A percentile compares a stretch with the other conserved stretches of the same genome.
phyloP scores from a whole-genome alignment of 1,140 invertebrate genomes.

The Eriocheir sinensis region DNA sequence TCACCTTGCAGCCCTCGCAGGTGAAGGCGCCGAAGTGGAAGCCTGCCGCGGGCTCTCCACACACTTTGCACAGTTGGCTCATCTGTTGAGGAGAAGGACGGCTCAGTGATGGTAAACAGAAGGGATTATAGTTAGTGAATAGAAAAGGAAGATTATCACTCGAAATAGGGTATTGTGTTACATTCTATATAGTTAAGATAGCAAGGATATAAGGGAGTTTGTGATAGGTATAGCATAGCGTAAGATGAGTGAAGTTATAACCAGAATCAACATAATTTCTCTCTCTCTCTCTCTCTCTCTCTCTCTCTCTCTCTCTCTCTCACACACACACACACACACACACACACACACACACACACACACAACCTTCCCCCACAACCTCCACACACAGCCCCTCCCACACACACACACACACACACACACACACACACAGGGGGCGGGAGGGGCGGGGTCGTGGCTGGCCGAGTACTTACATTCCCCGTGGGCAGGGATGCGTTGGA shows the following conservation, averaged over 20 bases:
- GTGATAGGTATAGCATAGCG: too few species aligned
- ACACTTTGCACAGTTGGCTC: conserved; percentile 72
- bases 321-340: neutral
- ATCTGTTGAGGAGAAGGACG: conserved; percentile 43
- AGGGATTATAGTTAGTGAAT: neutral
- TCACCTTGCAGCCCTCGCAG: conserved; percentile 70
- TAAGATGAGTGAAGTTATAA: too few species aligned
- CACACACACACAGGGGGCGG: neutral
- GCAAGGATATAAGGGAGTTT: neutral
- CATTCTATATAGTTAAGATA: too few species aligned
- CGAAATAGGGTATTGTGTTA: neutral
- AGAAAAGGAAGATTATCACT: neutral
- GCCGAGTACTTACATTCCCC: neutral
- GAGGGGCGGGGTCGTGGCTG: neutral
- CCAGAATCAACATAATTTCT: neutral
- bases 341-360: neutral
- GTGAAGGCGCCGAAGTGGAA: conserved; percentile 75
- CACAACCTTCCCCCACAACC: conserved; percentile 6
- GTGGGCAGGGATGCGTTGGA: neutral
- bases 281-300: neutral
- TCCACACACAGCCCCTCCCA: neutral
- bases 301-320: too few species aligned
- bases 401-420: conserved; percentile 8
- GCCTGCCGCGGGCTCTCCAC: conserved; percentile 64
- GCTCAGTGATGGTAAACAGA: neutral